These are phyloP conservation scores for Bettongia penicillata DNA, from an alignment of 2,113 vertebrate genomes.

Conservation along the genomic window DNA sequence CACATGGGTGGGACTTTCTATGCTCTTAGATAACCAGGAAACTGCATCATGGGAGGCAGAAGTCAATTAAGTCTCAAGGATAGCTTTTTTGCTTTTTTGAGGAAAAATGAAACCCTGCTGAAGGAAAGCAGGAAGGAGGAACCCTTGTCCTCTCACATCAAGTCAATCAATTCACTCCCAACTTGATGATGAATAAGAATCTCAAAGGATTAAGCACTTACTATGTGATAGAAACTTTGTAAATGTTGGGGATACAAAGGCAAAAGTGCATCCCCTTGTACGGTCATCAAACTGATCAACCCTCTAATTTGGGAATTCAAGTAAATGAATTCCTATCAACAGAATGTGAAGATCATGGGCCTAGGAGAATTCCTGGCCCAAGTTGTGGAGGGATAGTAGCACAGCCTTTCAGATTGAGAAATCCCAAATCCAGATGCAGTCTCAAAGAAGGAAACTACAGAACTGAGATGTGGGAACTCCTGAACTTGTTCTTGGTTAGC, in stretches of 20 bases:
- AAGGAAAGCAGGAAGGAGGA: neutral
- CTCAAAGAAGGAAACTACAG: neutral
- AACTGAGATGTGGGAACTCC: neutral
- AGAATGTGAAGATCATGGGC: too few species aligned
- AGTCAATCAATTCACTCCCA: neutral
- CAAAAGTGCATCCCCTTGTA: too few species aligned
- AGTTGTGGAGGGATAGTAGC: neutral
- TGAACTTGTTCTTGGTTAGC: neutral
- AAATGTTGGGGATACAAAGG: too few species aligned
- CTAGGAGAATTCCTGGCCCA: too few species aligned
- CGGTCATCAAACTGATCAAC: too few species aligned
- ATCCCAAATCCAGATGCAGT: neutral
- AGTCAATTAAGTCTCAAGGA: neutral
- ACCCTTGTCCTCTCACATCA: neutral
- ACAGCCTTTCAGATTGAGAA: neutral
- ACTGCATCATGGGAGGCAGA: neutral
- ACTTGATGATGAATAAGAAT: neutral
- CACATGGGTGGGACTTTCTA: neutral
- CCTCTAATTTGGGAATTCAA: too few species aligned
- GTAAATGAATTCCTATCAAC: too few species aligned
- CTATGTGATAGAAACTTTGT: neutral
- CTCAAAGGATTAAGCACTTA: neutral
- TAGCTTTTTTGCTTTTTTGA: neutral
- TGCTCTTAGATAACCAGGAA: too few species aligned
- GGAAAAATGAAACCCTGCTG: neutral